Evolutionary conservation across 2,797 vertebrate genomes (phyloP).

Genomic region (Rhincodon typus): DNA sequence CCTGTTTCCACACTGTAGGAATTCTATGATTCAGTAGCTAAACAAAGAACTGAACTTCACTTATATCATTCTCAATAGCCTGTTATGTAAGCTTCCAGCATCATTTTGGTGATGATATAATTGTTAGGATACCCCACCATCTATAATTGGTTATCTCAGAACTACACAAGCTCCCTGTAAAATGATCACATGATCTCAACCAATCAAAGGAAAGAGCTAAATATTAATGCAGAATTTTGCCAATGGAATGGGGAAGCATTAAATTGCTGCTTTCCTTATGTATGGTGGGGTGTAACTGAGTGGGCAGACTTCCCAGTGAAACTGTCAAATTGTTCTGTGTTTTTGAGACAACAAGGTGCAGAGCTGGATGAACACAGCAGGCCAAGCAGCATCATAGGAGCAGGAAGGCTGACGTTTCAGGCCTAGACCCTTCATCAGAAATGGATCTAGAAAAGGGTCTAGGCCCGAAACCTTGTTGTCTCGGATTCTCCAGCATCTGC

Average conservation of each 20-base stretch:
- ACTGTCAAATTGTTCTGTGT: background rate
- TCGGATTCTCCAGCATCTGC: no score
- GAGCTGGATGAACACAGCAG: no score
- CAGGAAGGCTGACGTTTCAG: no score
- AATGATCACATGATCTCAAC: background rate
- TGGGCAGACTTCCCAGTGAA: background rate
- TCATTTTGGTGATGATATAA: background rate
- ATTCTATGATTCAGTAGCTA: background rate
- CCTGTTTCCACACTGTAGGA: no score
- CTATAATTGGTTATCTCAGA: background rate
- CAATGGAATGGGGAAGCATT: background rate
- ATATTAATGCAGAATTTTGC: no score
- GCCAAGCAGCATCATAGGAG: no score
- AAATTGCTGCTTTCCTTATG: background rate
- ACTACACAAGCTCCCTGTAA: background rate
- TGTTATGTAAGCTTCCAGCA: background rate
- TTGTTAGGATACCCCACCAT: background rate
- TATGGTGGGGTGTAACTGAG: background rate
- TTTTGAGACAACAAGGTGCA: no score
- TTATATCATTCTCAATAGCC: background rate
- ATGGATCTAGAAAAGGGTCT: no score
- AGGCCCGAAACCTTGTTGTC: no score
- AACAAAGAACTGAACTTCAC: conserved; percentile 14
- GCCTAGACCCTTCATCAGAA: no score
- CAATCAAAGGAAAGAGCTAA: background rate